phyloP scores from a whole-genome alignment of 2,797 vertebrate genomes.

The Poecilia picta region DNA sequence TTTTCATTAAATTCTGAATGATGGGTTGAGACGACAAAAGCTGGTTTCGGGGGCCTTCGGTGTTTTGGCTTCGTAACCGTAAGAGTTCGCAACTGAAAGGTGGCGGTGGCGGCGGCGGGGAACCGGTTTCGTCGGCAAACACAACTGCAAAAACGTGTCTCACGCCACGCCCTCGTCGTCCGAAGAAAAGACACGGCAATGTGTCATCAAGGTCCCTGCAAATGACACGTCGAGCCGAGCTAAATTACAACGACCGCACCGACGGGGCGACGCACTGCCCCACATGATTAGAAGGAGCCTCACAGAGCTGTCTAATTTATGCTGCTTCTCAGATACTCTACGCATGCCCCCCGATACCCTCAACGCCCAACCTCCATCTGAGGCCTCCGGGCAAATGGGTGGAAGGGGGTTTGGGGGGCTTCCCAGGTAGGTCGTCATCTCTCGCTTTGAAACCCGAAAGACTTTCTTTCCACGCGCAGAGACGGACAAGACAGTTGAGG shows the following conservation, averaged over 20 bases:
- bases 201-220: conserved; percentile 77
- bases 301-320: conserved; percentile 77
- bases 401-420: neutral
- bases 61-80: conserved; percentile 26
- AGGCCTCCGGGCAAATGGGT: neutral
- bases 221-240: conserved; percentile 76
- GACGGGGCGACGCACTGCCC: conserved; percentile 68
- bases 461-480: conserved; percentile 56
- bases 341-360: conserved; percentile 55
- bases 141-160: conserved; percentile 56
- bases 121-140: conserved; percentile 56
- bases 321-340: conserved; percentile 65
- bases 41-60: conserved; percentile 20
- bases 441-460: neutral
- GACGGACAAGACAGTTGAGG: conserved; percentile 44
- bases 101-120: conserved; percentile 20
- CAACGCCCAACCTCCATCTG: conserved; percentile 28
- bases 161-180: conserved; percentile 68
- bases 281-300: conserved; percentile 83
- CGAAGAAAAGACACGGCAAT: conserved; percentile 57
- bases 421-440: conserved; percentile 56
- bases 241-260: conserved; percentile 81
- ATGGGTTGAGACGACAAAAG: conserved; percentile 37
- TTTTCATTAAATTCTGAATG: conserved; percentile 48
- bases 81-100: conserved; percentile 13